A percentile compares a stretch with the other conserved stretches of the same genome.
Evolutionary conservation across 2,113 vertebrate genomes (phyloP).

Genomic region (Poecilia latipinna): DNA sequence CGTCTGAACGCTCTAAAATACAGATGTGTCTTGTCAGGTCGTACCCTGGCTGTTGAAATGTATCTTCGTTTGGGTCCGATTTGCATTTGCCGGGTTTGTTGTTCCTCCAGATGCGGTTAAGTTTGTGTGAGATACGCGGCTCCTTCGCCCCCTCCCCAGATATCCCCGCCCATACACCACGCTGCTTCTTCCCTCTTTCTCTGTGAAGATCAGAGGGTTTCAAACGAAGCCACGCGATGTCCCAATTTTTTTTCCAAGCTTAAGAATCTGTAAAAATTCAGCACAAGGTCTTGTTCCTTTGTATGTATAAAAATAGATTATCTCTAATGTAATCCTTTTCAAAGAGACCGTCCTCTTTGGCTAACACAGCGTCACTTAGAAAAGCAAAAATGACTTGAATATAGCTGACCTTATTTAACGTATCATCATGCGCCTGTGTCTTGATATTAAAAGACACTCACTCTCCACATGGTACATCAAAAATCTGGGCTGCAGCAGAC

Average conservation of each 20-base stretch:
- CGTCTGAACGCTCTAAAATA: slow-evolving; percentile 51
- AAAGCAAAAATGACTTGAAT: slow-evolving; percentile 83
- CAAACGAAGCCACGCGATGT: slow-evolving; percentile 85
- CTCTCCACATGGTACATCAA: slow-evolving; percentile 70
- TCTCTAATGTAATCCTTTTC: slow-evolving; percentile 86
- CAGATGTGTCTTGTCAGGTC: slow-evolving; percentile 57
- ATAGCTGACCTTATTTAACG: slow-evolving; percentile 80
- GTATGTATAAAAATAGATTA: slow-evolving; percentile 93
- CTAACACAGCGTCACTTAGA: slow-evolving; percentile 86
- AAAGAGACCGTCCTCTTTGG: slow-evolving; percentile 88
- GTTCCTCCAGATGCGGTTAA: slow-evolving; percentile 46
- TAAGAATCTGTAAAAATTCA: slow-evolving; percentile 91
- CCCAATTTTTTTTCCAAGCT: slow-evolving; percentile 83
- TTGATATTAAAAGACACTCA: slow-evolving; percentile 75
- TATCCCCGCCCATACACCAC: slow-evolving; percentile 76
- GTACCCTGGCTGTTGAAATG: slow-evolving; percentile 42
- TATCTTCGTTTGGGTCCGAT: slow-evolving; percentile 28
- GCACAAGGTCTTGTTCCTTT: slow-evolving; percentile 87
- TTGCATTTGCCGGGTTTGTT: slow-evolving; percentile 45
- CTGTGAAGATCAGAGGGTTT: slow-evolving; percentile 80
- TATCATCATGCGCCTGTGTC: slow-evolving; percentile 74
- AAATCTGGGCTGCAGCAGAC: slow-evolving; percentile 60
- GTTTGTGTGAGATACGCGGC: slow-evolving; percentile 75
- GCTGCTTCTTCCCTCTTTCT: slow-evolving; percentile 70
- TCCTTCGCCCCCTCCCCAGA: slow-evolving; percentile 74